Conservation (phyloP, 2,888 invertebrate genomes). For the Trachelus tabidus region DNA sequence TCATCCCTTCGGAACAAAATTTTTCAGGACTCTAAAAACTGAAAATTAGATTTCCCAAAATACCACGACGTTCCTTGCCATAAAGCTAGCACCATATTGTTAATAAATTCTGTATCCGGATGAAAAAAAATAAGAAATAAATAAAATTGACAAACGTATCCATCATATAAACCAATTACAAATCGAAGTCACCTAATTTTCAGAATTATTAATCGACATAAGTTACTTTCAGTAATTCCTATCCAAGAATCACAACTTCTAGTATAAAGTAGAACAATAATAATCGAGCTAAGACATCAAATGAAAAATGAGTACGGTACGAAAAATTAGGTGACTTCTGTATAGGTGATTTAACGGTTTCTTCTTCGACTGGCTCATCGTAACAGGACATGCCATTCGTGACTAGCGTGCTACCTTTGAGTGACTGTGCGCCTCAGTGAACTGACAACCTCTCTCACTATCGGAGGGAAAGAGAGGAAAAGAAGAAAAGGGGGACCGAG, state of each 20-base stretch:
- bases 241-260: not conserved
- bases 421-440: not conserved
- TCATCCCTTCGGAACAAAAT: too few relatives aligned
- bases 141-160: not conserved
- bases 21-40: too few relatives aligned
- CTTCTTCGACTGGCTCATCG: not conserved
- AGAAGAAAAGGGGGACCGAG: not conserved
- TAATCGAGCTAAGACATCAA: not conserved
- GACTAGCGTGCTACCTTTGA: not conserved
- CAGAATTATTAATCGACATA: not conserved
- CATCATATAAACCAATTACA: not conserved
- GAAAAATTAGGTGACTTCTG: not conserved
- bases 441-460: slow-evolving; percentile 6
- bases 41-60: too few relatives aligned
- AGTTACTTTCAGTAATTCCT: not conserved
- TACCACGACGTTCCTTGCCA: too few relatives aligned
- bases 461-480: not conserved
- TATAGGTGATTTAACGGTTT: not conserved
- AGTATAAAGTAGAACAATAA: not conserved
- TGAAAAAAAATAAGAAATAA: not conserved
- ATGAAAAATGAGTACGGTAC: not conserved
- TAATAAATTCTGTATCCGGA: not conserved
- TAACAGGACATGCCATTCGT: not conserved
- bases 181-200: not conserved
- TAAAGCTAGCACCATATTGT: too few relatives aligned